Percentiles rank a stretch among this genome's conserved stretches.
phyloP scores from a whole-genome alignment of 2,113 vertebrate species.

The Osmerus eperlanus region DNA sequence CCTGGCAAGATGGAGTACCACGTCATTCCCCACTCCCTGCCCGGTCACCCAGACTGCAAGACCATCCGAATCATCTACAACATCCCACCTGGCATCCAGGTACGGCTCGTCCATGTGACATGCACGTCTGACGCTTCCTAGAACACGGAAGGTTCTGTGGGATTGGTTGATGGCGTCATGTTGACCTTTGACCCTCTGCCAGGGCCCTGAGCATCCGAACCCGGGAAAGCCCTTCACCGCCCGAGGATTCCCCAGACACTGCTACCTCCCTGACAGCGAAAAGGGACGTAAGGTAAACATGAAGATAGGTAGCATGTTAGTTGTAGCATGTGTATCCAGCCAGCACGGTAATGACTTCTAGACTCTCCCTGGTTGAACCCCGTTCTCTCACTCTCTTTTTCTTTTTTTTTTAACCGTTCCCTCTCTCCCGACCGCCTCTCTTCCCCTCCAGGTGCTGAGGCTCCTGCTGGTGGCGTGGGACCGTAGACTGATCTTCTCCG shows the following conservation, averaged over 20 bases:
- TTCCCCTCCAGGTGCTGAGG: slow-evolving; percentile 79
- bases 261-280: slow-evolving; percentile 95
- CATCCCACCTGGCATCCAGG: slow-evolving; percentile 95
- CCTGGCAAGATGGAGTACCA: slow-evolving; percentile 98
- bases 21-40: slow-evolving; percentile 91
- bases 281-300: slow-evolving; percentile 87
- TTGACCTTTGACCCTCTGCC: slow-evolving; percentile 2
- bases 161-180: neutral
- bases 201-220: slow-evolving; percentile 94
- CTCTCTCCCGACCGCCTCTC: neutral
- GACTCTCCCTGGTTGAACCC: neutral
- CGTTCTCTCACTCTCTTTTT: neutral
- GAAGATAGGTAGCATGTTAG: too few species aligned
- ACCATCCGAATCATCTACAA: slow-evolving; percentile 97
- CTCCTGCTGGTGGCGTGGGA: slow-evolving; percentile 92
- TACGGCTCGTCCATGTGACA: slow-evolving; percentile 36
- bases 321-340: too few species aligned
- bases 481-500: slow-evolving; percentile 88
- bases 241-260: slow-evolving; percentile 93
- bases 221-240: slow-evolving; percentile 95
- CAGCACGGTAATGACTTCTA: too few species aligned
- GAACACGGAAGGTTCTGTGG: neutral
- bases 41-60: slow-evolving; percentile 91
- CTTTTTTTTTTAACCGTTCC: neutral
- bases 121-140: neutral